phyloP scores from a whole-genome alignment of 2,113 vertebrate species.

The Anhinga rufa region DNA sequence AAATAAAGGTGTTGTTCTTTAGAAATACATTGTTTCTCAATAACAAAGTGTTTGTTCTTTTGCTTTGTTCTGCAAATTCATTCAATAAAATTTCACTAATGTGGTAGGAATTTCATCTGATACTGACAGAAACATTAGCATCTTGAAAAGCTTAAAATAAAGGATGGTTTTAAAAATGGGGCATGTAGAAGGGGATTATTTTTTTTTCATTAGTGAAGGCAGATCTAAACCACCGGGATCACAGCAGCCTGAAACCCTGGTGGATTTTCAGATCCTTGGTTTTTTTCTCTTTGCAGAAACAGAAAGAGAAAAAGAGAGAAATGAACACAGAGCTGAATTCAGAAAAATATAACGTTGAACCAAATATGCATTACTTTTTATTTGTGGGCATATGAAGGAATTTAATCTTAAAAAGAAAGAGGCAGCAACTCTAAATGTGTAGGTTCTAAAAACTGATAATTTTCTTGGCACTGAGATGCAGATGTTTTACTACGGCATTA shows the following conservation, averaged over 20 bases:
- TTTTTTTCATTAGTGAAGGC: slow-evolving; percentile 13
- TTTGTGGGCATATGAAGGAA: neutral
- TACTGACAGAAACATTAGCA: neutral
- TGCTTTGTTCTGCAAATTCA: neutral
- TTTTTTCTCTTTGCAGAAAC: slow-evolving; percentile 8
- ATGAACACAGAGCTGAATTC: neutral
- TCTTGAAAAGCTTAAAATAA: slow-evolving; percentile 1
- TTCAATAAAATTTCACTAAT: neutral
- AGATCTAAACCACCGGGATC: neutral
- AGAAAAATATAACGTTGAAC: neutral
- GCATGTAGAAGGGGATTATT: neutral
- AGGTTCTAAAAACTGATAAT: neutral
- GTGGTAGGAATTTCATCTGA: neutral
- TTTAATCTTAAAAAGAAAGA: neutral
- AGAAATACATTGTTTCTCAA: neutral
- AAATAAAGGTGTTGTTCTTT: neutral
- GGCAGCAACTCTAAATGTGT: neutral
- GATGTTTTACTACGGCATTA: neutral
- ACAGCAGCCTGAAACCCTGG: neutral
- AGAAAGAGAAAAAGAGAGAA: neutral
- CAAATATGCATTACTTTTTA: neutral
- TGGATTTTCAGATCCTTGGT: neutral
- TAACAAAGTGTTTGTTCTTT: neutral
- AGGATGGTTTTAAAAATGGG: neutral
- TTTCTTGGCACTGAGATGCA: neutral